phyloP scores from a whole-genome alignment of 2,888 invertebrate genomes.

The Metallyticus violacea region DNA sequence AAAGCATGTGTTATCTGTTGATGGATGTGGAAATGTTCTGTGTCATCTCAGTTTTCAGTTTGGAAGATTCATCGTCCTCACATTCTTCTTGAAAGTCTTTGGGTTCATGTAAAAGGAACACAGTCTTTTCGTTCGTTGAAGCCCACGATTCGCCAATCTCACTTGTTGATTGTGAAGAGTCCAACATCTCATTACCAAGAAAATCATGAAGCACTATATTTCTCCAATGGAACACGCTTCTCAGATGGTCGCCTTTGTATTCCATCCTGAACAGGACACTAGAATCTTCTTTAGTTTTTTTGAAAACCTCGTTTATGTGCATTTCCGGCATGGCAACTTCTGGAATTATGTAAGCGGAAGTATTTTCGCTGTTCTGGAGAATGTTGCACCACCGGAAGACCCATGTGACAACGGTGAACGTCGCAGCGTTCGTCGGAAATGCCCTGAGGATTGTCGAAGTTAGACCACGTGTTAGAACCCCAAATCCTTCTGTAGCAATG shows the following conservation, averaged over 20 bases:
- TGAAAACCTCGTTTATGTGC: neutral
- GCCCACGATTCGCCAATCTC: neutral
- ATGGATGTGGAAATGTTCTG: neutral
- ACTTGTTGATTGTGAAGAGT: neutral
- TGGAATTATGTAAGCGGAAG: neutral
- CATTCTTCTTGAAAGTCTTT: neutral
- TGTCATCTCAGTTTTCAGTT: neutral
- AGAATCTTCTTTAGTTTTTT: neutral
- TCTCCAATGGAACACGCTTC: neutral
- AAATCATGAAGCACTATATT: neutral
- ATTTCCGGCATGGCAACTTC: neutral
- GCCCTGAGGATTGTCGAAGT: conserved; percentile 79
- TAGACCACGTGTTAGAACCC: conserved; percentile 71
- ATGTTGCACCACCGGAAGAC: conserved; percentile 54
- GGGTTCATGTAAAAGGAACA: neutral
- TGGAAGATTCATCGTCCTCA: neutral
- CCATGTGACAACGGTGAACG: conserved; percentile 84
- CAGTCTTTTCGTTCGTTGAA: neutral
- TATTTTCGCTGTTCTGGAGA: neutral
- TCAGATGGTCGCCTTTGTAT: neutral
- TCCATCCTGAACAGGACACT: neutral
- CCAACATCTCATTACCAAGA: neutral
- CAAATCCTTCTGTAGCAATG: conserved; percentile 65
- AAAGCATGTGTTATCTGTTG: neutral
- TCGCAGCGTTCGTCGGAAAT: conserved; percentile 90